These are phyloP conservation scores for Crocodylus rhombifer DNA, from an alignment of 2,797 vertebrate species.

Conservation along the genomic window DNA sequence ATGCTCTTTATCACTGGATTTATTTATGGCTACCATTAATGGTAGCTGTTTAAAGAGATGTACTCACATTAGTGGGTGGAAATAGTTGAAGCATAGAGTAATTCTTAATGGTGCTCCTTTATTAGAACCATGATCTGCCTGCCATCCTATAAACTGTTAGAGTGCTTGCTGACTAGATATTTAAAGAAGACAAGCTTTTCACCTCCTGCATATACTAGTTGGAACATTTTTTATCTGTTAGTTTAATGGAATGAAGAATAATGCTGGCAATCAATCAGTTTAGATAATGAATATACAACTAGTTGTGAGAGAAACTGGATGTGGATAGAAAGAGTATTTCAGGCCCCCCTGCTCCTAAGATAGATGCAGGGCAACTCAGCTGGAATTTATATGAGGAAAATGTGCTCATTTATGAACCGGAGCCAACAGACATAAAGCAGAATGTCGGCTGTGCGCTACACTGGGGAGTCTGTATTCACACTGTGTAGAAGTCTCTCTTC, in stretches of 20 bases:
- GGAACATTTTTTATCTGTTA: not conserved
- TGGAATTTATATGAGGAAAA: not conserved
- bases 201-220: not conserved
- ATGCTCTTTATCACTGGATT: not conserved
- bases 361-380: not conserved
- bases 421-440: not conserved
- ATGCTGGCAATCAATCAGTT: rapidly evolving
- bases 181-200: not conserved
- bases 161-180: too few relatives aligned
- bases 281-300: not conserved
- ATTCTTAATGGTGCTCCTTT: not conserved
- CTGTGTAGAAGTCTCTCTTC: not conserved
- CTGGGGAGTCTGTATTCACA: constrained; percentile 42
- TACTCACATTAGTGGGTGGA: too few relatives aligned
- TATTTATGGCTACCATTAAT: not conserved
- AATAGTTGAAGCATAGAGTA: not conserved
- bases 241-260: rapidly evolving
- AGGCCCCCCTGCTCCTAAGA: not conserved
- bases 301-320: not conserved
- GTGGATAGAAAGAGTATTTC: not conserved
- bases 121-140: not conserved
- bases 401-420: constrained; percentile 12
- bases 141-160: not conserved
- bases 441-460: constrained; percentile 22
- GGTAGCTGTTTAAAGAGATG: not conserved